Conservation (phyloP, 2,797 vertebrate species). For the Helicolenus hilgendorfi region DNA sequence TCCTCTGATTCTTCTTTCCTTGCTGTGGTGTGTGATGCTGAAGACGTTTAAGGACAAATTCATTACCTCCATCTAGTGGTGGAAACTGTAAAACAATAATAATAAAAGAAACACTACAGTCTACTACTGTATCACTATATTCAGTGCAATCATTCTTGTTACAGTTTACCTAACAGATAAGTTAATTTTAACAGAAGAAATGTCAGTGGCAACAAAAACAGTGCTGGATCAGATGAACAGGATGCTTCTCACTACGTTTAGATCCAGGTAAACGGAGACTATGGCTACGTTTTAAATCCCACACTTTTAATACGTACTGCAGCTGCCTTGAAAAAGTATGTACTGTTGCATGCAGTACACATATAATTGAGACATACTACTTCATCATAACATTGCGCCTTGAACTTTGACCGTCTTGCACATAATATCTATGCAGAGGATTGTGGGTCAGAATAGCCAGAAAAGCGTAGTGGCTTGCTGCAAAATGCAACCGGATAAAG, state of each 20-base stretch:
- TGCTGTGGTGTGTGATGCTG: not conserved
- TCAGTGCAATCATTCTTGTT: not conserved
- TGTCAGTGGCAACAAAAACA: not conserved
- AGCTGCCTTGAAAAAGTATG: no score
- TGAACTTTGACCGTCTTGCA: no score
- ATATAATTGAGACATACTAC: not conserved
- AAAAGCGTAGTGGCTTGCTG: no score
- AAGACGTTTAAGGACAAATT: not conserved
- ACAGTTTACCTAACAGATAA: not conserved
- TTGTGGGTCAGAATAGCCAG: no score
- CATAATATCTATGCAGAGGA: no score
- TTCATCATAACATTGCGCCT: no score
- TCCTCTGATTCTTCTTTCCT: not conserved
- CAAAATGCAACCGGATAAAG: no score
- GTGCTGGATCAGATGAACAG: not conserved
- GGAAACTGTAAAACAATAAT: not conserved
- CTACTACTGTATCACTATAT: not conserved
- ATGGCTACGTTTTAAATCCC: no score
- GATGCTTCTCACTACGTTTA: not conserved
- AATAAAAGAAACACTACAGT: not conserved
- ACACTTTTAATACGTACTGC: no score
- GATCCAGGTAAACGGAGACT: fast-evolving
- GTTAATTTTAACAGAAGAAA: not conserved
- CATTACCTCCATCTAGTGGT: constrained; percentile 76
- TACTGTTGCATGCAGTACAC: not conserved